Conservation (phyloP, 1,140 invertebrate genomes). For the Steinernema feltiae region DNA sequence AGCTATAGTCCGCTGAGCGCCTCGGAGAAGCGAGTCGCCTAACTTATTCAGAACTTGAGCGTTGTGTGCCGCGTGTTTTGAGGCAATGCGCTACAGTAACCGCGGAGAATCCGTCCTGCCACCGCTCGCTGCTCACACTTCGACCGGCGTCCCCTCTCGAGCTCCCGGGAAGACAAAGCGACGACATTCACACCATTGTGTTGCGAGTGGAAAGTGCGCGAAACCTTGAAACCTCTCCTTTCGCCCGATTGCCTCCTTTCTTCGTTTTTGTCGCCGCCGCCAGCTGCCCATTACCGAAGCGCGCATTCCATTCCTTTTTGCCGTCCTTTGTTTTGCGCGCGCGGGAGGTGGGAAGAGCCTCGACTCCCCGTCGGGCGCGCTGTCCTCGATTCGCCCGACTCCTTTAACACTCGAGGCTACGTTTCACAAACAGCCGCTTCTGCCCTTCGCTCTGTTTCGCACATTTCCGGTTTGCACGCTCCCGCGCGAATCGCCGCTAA, state of each 20-base stretch:
- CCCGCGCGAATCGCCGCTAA: background rate
- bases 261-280: background rate
- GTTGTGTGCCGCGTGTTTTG: background rate
- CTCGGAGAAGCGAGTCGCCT: no score
- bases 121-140: background rate
- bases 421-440: background rate
- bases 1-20: background rate
- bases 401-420: background rate
- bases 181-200: conserved; percentile 3
- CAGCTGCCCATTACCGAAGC: conserved; percentile 12
- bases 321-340: no score
- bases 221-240: background rate
- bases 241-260: background rate
- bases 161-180: background rate
- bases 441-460: background rate
- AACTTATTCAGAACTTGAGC: no score
- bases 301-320: background rate
- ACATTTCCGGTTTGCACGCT: background rate
- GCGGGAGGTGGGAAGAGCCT: background rate
- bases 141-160: background rate
- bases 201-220: background rate
- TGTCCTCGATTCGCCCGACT: background rate
- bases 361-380: background rate
- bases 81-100: background rate
- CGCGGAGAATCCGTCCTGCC: background rate